Evolutionary conservation across 2,888 invertebrate species (phyloP).

Genomic region (Tuta absoluta): DNA sequence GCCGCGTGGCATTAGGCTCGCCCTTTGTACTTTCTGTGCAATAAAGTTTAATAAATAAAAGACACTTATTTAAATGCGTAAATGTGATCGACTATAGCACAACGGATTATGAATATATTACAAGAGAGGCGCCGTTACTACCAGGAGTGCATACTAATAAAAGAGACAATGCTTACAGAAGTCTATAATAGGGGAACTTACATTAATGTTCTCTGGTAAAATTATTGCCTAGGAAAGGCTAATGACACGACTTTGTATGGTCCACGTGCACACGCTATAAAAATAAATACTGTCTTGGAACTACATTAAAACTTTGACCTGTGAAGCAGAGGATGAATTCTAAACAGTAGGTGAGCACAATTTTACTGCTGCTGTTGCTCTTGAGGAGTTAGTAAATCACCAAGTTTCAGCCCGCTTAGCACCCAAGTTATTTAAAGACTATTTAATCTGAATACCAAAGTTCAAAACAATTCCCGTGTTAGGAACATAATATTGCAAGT

Average conservation of each 20-base stretch:
- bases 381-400: no score
- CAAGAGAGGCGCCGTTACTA: constrained; percentile 27
- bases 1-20: no score
- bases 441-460: no score
- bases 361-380: no score
- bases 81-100: constrained; percentile 15
- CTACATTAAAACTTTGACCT: neutral
- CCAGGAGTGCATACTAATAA: constrained; percentile 29
- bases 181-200: constrained; percentile 4
- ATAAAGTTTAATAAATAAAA: no score
- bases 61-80: constrained; percentile 5
- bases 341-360: neutral
- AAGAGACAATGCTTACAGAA: constrained; percentile 8
- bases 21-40: no score
- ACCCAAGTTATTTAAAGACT: no score
- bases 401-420: no score
- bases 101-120: constrained; percentile 24
- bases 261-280: constrained; percentile 6
- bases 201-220: constrained; percentile 19
- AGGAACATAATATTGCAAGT: no score
- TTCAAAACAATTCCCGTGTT: no score
- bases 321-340: neutral
- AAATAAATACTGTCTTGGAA: neutral
- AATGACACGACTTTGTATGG: neutral
- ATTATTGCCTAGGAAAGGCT: neutral